These are phyloP conservation scores for Shinisaurus crocodilurus DNA, from an alignment of 2,113 vertebrate genomes.

Conservation along the genomic window DNA sequence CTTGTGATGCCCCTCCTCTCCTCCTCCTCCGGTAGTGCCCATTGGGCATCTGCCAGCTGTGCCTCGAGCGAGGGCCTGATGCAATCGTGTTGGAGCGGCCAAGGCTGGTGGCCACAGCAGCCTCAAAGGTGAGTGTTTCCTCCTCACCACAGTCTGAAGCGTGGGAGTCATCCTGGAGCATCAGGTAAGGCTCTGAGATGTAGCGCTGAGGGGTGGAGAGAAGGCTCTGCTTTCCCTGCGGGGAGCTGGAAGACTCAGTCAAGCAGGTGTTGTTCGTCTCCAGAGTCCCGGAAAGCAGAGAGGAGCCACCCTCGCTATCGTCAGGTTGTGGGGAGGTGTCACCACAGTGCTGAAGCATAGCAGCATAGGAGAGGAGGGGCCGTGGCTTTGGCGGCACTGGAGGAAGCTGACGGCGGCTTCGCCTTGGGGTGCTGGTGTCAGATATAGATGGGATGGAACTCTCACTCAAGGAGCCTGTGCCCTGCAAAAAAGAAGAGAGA, in stretches of 20 bases:
- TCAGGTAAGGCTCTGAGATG: slow-evolving; percentile 96
- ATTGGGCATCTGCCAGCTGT: slow-evolving; percentile 96
- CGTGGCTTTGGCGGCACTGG: slow-evolving; percentile 92
- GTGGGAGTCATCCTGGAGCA: slow-evolving; percentile 86
- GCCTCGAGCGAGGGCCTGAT: slow-evolving; percentile 90
- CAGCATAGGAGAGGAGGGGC: slow-evolving; percentile 93
- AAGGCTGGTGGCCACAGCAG: slow-evolving; percentile 90
- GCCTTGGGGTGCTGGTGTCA: slow-evolving; percentile 88
- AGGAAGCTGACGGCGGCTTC: slow-evolving; percentile 92
- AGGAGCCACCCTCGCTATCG: slow-evolving; percentile 74
- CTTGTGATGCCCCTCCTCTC: slow-evolving; percentile 81
- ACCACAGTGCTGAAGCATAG: slow-evolving; percentile 82
- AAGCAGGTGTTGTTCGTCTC: slow-evolving; percentile 66
- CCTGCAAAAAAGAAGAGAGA: slow-evolving; percentile 71
- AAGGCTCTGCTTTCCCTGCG: slow-evolving; percentile 75
- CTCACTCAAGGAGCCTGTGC: slow-evolving; percentile 81
- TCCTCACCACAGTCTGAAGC: slow-evolving; percentile 84
- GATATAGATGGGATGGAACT: slow-evolving; percentile 88
- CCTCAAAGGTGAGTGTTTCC: slow-evolving; percentile 96
- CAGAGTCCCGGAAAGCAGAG: slow-evolving; percentile 68
- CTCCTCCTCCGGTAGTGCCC: slow-evolving; percentile 91
- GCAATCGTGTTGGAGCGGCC: slow-evolving; percentile 93
- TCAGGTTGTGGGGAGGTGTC: slow-evolving; percentile 75
- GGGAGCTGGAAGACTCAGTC: slow-evolving; percentile 77
- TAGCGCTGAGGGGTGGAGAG: slow-evolving; percentile 90